A percentile compares a stretch with the other conserved stretches of the same genome.
These are phyloP conservation scores for Heterodera carotae DNA, from an alignment of 1,140 invertebrate species.

Conservation along the genomic window DNA sequence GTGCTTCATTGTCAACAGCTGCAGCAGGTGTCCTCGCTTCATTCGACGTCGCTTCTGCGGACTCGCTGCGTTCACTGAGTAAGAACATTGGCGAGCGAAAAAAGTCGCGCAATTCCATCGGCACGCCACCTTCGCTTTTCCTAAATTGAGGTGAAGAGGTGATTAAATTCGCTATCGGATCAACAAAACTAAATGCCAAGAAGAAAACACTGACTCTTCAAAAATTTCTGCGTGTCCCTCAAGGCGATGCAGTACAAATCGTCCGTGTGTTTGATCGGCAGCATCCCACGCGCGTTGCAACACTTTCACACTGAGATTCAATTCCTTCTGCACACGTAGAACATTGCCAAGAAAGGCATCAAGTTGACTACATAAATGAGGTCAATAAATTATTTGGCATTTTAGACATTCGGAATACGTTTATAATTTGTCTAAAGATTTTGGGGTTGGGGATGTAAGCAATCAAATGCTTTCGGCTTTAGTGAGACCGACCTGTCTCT, in stretches of 20 bases:
- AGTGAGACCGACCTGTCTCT: no score
- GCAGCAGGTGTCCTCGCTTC: neutral
- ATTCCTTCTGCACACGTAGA: neutral
- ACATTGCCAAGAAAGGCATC: conserved; percentile 12
- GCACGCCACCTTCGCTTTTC: conserved; percentile 26
- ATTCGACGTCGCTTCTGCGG: conserved; percentile 27
- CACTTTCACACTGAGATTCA: neutral
- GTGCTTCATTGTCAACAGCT: neutral
- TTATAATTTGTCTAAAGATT: no score
- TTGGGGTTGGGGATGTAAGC: no score
- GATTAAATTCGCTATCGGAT: neutral
- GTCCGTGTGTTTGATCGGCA: conserved; percentile 18
- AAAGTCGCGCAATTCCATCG: conserved; percentile 24
- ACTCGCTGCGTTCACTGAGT: conserved; percentile 17
- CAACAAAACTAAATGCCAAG: neutral
- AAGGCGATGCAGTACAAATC: conserved; percentile 8
- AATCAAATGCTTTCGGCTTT: no score
- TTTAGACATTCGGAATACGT: neutral
- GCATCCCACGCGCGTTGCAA: conserved; percentile 20
- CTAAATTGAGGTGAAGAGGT: neutral
- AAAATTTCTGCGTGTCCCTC: conserved; percentile 23
- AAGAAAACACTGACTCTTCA: conserved; percentile 16
- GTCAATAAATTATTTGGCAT: neutral
- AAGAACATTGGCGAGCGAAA: conserved; percentile 29
- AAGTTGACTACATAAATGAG: neutral